These are phyloP conservation scores for Lanius ludovicianus DNA, from an alignment of 2,113 vertebrate genomes.

Conservation along the genomic window DNA sequence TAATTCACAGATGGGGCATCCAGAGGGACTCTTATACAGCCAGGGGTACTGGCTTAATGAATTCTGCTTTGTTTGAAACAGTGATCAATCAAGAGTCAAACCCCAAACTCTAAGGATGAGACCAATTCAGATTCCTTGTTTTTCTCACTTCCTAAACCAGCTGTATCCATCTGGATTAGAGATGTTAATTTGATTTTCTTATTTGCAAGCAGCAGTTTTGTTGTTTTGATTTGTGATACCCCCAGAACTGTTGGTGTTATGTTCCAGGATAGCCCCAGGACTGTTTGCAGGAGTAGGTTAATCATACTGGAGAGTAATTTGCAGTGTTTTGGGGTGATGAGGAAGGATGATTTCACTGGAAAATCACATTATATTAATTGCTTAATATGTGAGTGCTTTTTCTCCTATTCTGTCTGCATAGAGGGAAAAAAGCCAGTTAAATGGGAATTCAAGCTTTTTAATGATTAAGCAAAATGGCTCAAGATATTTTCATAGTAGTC, in stretches of 20 bases:
- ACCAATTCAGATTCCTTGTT: neutral
- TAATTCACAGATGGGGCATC: neutral
- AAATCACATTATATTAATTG: neutral
- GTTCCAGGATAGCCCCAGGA: neutral
- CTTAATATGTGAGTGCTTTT: neutral
- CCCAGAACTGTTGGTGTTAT: neutral
- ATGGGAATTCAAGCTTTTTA: neutral
- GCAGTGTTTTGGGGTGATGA: neutral
- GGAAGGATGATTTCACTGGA: neutral
- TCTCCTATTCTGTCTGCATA: neutral
- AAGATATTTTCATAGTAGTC: neutral
- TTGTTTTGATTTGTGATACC: neutral
- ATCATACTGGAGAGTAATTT: neutral
- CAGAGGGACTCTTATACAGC: neutral
- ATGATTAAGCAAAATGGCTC: neutral
- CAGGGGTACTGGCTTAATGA: neutral
- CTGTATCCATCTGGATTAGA: neutral
- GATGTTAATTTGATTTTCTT: conserved; percentile 4
- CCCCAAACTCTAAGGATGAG: neutral
- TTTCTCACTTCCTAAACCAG: conserved; percentile 1
- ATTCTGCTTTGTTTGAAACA: neutral
- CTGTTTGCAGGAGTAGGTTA: neutral
- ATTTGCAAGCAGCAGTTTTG: neutral
- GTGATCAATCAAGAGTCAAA: neutral
- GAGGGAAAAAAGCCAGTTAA: neutral